phyloP scores from a whole-genome alignment of 2,113 vertebrate species.

The Chauna torquata region DNA sequence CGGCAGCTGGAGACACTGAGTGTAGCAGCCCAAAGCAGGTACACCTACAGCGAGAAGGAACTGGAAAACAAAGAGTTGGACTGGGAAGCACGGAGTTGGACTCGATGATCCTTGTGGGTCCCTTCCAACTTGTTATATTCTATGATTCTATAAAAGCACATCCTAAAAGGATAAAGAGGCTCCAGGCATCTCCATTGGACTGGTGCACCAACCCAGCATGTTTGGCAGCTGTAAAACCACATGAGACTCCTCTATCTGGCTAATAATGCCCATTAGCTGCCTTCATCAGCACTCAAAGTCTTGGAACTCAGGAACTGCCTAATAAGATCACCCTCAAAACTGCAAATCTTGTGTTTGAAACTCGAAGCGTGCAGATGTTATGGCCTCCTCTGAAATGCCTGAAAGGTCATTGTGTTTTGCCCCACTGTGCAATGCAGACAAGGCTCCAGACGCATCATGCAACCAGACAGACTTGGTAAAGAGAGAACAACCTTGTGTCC shows the following conservation, averaged over 20 bases:
- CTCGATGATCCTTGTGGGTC: not conserved
- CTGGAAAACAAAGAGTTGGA: not conserved
- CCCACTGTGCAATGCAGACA: not conserved
- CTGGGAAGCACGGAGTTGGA: not conserved
- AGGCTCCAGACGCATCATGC: not conserved
- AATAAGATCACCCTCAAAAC: not conserved
- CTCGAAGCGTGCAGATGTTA: not conserved
- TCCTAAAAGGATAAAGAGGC: not conserved
- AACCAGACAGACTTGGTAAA: not conserved
- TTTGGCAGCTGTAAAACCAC: not conserved
- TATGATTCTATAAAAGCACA: not conserved
- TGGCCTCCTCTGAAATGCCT: not conserved
- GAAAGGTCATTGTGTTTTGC: not conserved
- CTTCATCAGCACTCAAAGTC: not conserved
- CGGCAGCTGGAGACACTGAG: not conserved
- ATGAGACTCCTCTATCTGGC: not conserved
- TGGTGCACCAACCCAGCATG: not conserved
- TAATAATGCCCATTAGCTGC: not conserved
- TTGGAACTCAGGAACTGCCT: not conserved
- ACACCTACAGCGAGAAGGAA: not conserved
- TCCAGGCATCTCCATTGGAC: not conserved
- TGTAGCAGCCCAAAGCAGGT: not conserved
- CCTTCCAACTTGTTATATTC: not conserved
- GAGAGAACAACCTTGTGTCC: not conserved
- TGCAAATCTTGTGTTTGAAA: not conserved